Conservation (phyloP, 2,888 invertebrate species). For the Nomada fucata region DNA sequence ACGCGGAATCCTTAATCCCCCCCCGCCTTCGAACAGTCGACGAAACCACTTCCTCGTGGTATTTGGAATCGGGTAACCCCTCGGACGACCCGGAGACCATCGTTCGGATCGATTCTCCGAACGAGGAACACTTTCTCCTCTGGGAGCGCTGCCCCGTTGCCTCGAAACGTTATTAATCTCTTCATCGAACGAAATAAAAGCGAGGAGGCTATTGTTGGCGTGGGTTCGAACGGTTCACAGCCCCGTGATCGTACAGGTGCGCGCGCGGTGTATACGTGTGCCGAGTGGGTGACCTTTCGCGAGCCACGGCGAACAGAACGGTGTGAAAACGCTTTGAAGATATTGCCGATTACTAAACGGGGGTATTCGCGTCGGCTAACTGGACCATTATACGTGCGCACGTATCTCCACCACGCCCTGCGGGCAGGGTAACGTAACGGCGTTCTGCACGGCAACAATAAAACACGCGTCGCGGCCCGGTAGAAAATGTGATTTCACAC, state of each 20-base stretch:
- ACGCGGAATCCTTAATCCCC: constrained; percentile 11
- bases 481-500: constrained; percentile 42
- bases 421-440: background rate
- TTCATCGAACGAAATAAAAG: constrained; percentile 64
- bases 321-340: constrained; percentile 50
- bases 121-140: constrained; percentile 61
- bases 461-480: constrained; percentile 21
- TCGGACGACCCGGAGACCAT: constrained; percentile 26
- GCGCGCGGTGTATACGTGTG: constrained; percentile 24
- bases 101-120: constrained; percentile 42
- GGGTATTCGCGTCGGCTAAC: constrained; percentile 36
- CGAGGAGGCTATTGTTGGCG: constrained; percentile 54
- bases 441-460: constrained; percentile 15
- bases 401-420: constrained; percentile 45
- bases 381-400: constrained; percentile 33
- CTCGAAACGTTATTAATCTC: constrained; percentile 68
- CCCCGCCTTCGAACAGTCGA: background rate
- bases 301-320: constrained; percentile 8
- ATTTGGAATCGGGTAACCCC: constrained; percentile 57
- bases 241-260: constrained; percentile 36
- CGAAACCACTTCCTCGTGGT: constrained; percentile 51
- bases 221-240: constrained; percentile 7
- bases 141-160: constrained; percentile 40
- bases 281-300: constrained; percentile 51
- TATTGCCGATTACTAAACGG: constrained; percentile 49